Evolutionary conservation across 64 coral and sea anemone genomes (phyloP).

Genomic region (Catalaphyllia jardinei): DNA sequence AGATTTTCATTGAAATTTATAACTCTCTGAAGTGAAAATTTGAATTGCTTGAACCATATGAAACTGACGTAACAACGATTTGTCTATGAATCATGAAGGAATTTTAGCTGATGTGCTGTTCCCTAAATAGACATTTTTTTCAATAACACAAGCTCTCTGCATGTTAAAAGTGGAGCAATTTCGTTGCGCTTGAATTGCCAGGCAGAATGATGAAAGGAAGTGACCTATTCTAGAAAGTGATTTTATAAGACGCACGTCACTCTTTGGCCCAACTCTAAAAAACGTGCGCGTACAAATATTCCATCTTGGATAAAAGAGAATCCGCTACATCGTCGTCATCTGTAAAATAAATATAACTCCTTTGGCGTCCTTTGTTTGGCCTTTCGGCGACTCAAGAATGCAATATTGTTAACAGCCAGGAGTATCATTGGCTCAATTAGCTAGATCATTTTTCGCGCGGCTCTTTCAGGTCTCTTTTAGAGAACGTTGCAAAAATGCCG

Average conservation of each 20-base stretch:
- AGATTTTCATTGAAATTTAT: too few relatives aligned
- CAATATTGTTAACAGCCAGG: constrained; percentile 68
- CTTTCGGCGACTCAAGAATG: constrained; percentile 65
- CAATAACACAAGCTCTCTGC: not conserved
- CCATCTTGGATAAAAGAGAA: constrained; percentile 10
- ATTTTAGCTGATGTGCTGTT: not conserved
- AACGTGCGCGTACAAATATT: constrained; percentile 25
- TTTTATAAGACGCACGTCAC: not conserved
- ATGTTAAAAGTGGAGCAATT: not conserved
- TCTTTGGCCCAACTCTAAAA: not conserved
- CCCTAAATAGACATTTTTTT: not conserved
- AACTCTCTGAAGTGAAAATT: too few relatives aligned
- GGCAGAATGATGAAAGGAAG: not conserved
- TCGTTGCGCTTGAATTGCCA: not conserved
- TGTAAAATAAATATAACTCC: constrained; percentile 50
- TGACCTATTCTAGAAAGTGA: not conserved
- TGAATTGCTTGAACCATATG: too few relatives aligned
- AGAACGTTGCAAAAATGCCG: constrained; percentile 4
- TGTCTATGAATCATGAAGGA: not conserved
- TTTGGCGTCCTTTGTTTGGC: constrained; percentile 46
- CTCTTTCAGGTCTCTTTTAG: constrained; percentile 35
- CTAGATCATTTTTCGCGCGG: constrained; percentile 49
- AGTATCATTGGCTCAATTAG: constrained; percentile 57
- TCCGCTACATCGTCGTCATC: not conserved
- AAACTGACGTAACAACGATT: too few relatives aligned